These are phyloP conservation scores for Sprattus sprattus DNA, from an alignment of 2,113 vertebrate genomes.

Conservation along the genomic window DNA sequence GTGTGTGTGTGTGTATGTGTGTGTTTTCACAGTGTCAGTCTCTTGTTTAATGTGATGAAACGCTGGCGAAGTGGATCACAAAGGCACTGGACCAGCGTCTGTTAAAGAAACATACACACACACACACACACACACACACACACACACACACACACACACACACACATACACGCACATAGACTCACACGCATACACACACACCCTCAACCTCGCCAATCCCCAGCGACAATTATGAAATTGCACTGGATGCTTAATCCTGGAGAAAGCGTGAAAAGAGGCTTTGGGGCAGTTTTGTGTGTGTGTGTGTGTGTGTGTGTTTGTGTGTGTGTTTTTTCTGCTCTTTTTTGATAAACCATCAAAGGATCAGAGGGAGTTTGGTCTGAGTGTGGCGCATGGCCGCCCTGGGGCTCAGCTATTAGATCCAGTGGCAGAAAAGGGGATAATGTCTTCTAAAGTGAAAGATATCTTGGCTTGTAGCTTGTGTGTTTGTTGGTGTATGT, in stretches of 20 bases:
- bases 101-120: neutral
- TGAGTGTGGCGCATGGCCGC: neutral
- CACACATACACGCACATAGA: conserved; percentile 3
- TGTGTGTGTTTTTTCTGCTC: neutral
- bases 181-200: conserved; percentile 15
- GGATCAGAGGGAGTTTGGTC: conserved; percentile 38
- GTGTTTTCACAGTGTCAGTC: neutral
- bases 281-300: conserved; percentile 34
- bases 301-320: too few species aligned
- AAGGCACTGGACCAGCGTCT: neutral
- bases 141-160: conserved; percentile 19
- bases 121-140: neutral
- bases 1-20: too few species aligned
- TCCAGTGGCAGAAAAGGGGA: conserved; percentile 2
- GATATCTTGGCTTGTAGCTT: neutral
- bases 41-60: neutral
- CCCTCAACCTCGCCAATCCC: conserved; percentile 43
- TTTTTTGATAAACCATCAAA: conserved; percentile 35
- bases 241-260: conserved; percentile 51
- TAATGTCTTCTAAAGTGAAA: neutral
- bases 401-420: neutral
- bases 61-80: neutral
- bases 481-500: conserved; percentile 17
- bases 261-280: conserved; percentile 40
- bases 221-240: conserved; percentile 63